A percentile compares a stretch with the other conserved stretches of the same genome.
Conservation (phyloP, 2,888 invertebrate genomes). For the Autographa pulchrina region DNA sequence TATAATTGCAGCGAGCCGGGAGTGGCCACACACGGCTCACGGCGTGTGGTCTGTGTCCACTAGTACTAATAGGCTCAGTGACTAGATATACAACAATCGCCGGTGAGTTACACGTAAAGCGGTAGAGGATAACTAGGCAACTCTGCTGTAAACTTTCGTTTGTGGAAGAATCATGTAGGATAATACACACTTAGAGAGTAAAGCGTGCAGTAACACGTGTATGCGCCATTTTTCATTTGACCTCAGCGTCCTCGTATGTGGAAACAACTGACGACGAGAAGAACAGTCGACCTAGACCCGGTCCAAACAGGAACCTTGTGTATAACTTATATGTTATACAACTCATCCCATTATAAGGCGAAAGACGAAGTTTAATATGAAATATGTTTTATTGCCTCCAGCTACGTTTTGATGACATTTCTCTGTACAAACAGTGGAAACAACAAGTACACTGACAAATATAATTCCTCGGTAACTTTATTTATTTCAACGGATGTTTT, state of each 20-base stretch:
- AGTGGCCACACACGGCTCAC: too few relatives aligned
- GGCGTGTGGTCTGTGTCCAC: too few relatives aligned
- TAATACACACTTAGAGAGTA: too few relatives aligned
- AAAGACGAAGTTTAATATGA: neutral
- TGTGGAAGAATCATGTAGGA: neutral
- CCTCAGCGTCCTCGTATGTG: neutral
- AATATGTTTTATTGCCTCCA: constrained; percentile 28
- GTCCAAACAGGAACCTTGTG: neutral
- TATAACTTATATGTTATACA: neutral
- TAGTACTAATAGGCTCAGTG: constrained; percentile 3
- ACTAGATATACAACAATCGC: neutral
- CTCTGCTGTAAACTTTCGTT: neutral
- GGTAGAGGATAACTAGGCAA: neutral
- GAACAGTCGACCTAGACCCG: neutral
- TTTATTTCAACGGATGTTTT: constrained; percentile 2
- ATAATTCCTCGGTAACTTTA: neutral
- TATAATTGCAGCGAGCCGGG: constrained; percentile 18
- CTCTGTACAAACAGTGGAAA: constrained; percentile 14
- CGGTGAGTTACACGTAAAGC: neutral
- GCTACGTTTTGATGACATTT: constrained; percentile 24
- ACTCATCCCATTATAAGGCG: neutral
- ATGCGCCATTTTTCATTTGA: neutral
- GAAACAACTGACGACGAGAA: neutral
- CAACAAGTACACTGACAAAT: constrained; percentile 1
- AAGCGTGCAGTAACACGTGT: neutral